Evolutionary conservation across 2,113 vertebrate species (phyloP), one percentile per base, ranked within the genome.

Genomic region (Rattus norvegicus): DNA sequence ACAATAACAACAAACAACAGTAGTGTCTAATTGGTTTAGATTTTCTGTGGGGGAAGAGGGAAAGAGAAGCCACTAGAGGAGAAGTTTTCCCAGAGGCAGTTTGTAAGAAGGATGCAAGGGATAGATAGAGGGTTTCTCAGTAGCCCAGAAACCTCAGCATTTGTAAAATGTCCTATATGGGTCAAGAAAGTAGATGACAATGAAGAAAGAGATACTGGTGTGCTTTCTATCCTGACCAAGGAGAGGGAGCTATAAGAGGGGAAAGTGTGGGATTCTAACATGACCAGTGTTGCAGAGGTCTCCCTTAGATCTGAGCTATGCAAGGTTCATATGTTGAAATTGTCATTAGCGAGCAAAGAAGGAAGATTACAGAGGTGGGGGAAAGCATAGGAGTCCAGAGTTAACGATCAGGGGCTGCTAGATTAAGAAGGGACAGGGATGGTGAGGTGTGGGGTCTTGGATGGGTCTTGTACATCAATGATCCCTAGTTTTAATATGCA

Each of bases 401-500:
- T 79, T 56, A 96, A 88, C 14, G 33, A 84, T 10, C 33, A 76
- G 84, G n/a, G 72, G 7, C 4, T 88, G 90, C 63, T 88, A 19
- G 80, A 76, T 72, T 43, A 63, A 79, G 88, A 91, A 93, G 28
- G 9, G 9, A 7, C 16, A 54, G 67, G 61, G 52, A 91, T 65
- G 80, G 16, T 26, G 47, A 90, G 19, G 24, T 43, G 14, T 12
- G 59, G 80, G 0, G n/a, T 81, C 75, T 36, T 77, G 54, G n/a
- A 17, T 61, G 14, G 10, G 24, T 73, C 69, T 94, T 87, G 80
- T 52, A 49, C 1, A 14, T 49, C 84, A 59, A 33, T 24, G 52
- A 73, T 88, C 84, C 65, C 39, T 9, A 88, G 90, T 73, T 88
- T 75, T 89, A 73, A 91, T 67, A 77, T 91, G 59, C n/a, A 11